These are phyloP conservation scores for Sisor rabdophorus DNA, from an alignment of 2,113 vertebrate species.

Conservation along the genomic window DNA sequence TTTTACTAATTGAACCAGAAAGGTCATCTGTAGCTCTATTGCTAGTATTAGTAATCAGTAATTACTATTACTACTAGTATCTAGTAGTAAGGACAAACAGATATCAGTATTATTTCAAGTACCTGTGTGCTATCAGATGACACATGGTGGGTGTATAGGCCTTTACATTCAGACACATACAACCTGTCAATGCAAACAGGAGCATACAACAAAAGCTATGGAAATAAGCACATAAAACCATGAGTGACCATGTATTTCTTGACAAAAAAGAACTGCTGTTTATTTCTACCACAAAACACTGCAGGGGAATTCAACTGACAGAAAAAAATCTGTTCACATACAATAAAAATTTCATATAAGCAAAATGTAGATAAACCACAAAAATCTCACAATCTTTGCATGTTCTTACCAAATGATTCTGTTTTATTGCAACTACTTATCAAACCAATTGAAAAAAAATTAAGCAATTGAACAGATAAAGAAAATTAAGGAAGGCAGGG, in stretches of 20 bases:
- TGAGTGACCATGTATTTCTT: background rate
- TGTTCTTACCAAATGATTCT: background rate
- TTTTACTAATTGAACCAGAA: no score
- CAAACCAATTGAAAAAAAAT: background rate
- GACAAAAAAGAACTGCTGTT: constrained; percentile 29
- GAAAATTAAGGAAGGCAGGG: background rate
- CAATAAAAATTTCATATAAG: constrained; percentile 21
- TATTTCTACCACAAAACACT: constrained; percentile 12
- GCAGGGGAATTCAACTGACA: constrained; percentile 28
- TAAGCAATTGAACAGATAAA: background rate
- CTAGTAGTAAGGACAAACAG: no score
- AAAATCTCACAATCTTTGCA: constrained; percentile 1
- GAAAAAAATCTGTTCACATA: constrained; percentile 18
- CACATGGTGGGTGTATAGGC: background rate
- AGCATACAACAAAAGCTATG: background rate
- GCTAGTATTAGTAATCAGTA: no score
- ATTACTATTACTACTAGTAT: no score
- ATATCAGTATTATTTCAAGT: background rate
- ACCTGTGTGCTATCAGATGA: no score
- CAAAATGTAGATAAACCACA: constrained; percentile 20
- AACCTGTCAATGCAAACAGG: no score
- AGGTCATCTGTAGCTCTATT: no score
- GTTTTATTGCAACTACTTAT: constrained; percentile 6
- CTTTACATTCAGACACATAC: background rate
- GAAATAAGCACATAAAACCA: background rate